Evolutionary conservation across 2,888 invertebrate genomes (phyloP), one percentile per base, ranked within the genome.

Genomic region (Orchesellides sinensis): DNA sequence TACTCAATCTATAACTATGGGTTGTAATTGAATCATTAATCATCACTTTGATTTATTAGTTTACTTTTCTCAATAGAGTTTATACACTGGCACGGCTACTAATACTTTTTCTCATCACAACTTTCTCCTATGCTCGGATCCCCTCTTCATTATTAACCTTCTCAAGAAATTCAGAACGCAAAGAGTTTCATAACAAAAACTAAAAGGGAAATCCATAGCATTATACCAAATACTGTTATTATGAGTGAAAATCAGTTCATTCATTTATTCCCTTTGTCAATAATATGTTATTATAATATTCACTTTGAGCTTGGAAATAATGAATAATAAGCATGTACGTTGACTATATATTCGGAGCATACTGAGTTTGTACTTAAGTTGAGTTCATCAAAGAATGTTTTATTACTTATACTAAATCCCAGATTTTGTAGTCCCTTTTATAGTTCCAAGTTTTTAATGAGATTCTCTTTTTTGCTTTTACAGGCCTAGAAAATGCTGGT

Each of bases 401-500:
- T 14, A 63, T 35, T 35, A 63, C 21, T 19, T 63, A 23, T n/a
- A n/a, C n/a, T n/a, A n/a, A n/a, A n/a, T n/a, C n/a, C n/a, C n/a
- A n/a, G n/a, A n/a, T n/a, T n/a, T n/a, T n/a, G n/a, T n/a, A n/a
- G n/a, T n/a, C n/a, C n/a, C n/a, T n/a, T n/a, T n/a, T n/a, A 49
- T n/a, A 29, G 19, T 63, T 0, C 6, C 47, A n/a, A 25, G 56
- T 52, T 3, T 59, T 70, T 68, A 40, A 72, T 27, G 70, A 59
- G 23, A 17, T 29, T 70, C 25, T 59, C 61, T 61, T 65, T 65
- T 56, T 54, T 49, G 19, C 54, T 12, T 69, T n/a, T 69, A 17
- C 84, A 86, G 84, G 84, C 83, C 80, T 85, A 83, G 77, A 87
- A 82, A 86, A 87, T 87, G 87, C 84, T 87, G 87, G 84, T 87